Base-by-base conservation (phyloP, 2,797 vertebrate species). In the Atherinosoma microstoma region DNA sequence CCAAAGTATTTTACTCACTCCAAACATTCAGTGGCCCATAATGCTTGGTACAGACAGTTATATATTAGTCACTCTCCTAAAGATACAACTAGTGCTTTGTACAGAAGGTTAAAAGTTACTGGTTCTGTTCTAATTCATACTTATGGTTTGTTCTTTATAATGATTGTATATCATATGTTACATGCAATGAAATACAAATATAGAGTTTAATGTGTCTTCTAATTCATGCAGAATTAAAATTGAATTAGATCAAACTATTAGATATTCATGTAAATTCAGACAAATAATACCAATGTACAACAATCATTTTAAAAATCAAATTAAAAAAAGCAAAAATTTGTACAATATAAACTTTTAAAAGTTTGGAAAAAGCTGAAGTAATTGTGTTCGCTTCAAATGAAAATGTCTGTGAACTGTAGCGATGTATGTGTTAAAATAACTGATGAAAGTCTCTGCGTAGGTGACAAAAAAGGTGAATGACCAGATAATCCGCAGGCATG, bases 401-500 rank as follows among this genome's bases (percentile, higher is more conserved):
- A 45, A 67, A 27, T 29, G 58, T 30, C 4, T 34, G 59, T 36
- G 58, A 29, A 69, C 45, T 47, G 13, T 32, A 63, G 66, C 63
- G 40, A 22, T 30, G 54, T 3, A 56, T 51, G 76, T 69, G 67
- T 79, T 56, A 75, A 68, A 76, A 85, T 85, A 80, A 75, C 64
- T 75, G 65, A 75, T 32, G 51, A 76, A 76, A 87, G 79, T 81
- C 79, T 84, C 70, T 38, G 71, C 82, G 81, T 80, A 88, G 84
- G 78, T 89, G 89, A 85, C 83, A 85, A 75, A 76, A 74, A 75
- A 70, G 61, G 38, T 75, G 82, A 88, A 85, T 67, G 76, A 67
- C 70, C 66, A 82, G 78, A 80, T 79, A 90, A 90, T 91, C 84
- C 70, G 65, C 62, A 82, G 77, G 86, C 87, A 92, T 89, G 74